Conservation (phyloP, 2,888 invertebrate genomes). For the Latrodectus hesperus region DNA sequence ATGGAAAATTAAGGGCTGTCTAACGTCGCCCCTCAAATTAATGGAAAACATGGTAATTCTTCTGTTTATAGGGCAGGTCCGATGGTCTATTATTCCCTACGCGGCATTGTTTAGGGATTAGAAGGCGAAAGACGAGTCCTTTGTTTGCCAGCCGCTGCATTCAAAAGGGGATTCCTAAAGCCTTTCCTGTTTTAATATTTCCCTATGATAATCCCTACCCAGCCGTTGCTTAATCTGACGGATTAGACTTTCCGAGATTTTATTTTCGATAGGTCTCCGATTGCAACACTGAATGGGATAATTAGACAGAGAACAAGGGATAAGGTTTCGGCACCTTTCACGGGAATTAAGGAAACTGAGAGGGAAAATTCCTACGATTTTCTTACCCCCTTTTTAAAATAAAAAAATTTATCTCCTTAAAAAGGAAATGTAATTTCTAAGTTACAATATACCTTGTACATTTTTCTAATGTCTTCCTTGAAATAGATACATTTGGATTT, state of each 20-base stretch:
- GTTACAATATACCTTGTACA: too few species aligned
- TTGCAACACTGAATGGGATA: background rate
- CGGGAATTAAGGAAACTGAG: too few species aligned
- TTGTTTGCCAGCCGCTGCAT: conserved; percentile 26
- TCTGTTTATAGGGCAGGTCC: conserved; percentile 22
- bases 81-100: conserved; percentile 17
- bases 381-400: too few species aligned
- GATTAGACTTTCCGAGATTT: conserved; percentile 25
- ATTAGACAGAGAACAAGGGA: too few species aligned
- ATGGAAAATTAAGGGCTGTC: conserved; percentile 7
- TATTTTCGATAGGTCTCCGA: conserved; percentile 13
- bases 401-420: too few species aligned
- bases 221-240: conserved; percentile 13
- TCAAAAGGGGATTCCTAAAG: conserved; percentile 20
- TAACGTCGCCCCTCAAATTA: conserved; percentile 20
- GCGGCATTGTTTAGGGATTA: conserved; percentile 41
- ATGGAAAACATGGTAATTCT: conserved; percentile 45
- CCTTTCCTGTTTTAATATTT: conserved; percentile 34
- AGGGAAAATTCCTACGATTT: too few species aligned
- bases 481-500: too few species aligned
- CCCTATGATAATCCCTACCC: conserved; percentile 10
- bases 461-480: too few species aligned
- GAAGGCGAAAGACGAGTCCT: conserved; percentile 39
- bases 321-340: too few species aligned
- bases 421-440: too few species aligned